Percentiles rank a stretch among this genome's conserved stretches.
Conservation (phyloP, 1,140 invertebrate genomes). For the Lanistes nyassanus region DNA sequence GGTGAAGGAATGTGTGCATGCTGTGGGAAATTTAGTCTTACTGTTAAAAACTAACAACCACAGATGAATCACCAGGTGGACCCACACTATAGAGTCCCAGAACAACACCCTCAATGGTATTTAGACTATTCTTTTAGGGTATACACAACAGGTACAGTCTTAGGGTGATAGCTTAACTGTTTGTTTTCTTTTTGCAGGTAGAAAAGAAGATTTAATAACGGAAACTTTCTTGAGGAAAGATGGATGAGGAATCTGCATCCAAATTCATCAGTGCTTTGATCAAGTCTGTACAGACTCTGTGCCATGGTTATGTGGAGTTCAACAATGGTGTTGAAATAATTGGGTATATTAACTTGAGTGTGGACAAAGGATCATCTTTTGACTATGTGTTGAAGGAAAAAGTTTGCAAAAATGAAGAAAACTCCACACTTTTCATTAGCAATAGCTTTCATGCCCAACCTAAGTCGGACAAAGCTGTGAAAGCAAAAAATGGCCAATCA, state of each 20-base stretch:
- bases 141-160: not conserved
- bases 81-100: no score
- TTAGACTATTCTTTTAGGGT: not conserved
- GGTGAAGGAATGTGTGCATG: no score
- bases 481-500: constrained; percentile 16
- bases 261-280: constrained; percentile 38
- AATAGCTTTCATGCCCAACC: constrained; percentile 40
- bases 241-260: constrained; percentile 35
- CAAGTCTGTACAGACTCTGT: constrained; percentile 38
- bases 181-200: not conserved
- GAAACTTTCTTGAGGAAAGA: constrained; percentile 6
- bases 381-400: constrained; percentile 43
- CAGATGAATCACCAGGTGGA: no score
- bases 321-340: constrained; percentile 41
- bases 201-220: not conserved
- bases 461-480: constrained; percentile 17
- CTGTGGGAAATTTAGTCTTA: no score
- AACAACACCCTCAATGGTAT: no score
- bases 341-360: constrained; percentile 41
- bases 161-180: not conserved
- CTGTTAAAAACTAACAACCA: no score
- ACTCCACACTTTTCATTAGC: constrained; percentile 39
- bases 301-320: constrained; percentile 45
- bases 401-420: constrained; percentile 39
- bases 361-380: constrained; percentile 35